Evolutionary conservation across 2,113 vertebrate genomes (phyloP).

Genomic region (Strigops habroptila): DNA sequence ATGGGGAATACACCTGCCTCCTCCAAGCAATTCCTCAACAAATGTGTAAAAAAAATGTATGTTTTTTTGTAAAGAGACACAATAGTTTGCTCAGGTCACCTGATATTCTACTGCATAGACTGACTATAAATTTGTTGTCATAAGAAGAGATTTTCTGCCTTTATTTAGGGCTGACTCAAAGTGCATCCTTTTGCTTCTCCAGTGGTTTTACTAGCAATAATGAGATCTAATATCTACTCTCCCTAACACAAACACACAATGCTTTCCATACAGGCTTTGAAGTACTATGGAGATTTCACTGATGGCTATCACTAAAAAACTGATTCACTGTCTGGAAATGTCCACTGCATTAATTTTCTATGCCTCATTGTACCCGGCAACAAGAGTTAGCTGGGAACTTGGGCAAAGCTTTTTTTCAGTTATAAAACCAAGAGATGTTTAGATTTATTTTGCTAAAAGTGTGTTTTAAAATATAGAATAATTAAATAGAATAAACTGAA

Average conservation of each 20-base stretch:
- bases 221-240: background rate
- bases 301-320: constrained; percentile 5
- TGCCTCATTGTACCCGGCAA: background rate
- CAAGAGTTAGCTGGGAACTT: background rate
- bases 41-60: background rate
- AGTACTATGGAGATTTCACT: constrained; percentile 7
- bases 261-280: constrained; percentile 3
- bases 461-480: background rate
- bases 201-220: background rate
- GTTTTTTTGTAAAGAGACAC: background rate
- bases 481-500: background rate
- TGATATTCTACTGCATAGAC: background rate
- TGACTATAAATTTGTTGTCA: background rate
- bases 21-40: background rate
- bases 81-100: background rate
- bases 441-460: background rate
- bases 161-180: background rate
- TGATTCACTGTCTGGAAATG: background rate
- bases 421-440: background rate
- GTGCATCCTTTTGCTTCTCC: background rate
- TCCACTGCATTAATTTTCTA: background rate
- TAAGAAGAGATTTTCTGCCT: background rate
- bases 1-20: background rate
- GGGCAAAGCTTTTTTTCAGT: background rate
- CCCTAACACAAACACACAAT: background rate